Evolutionary conservation across 1,140 invertebrate genomes (phyloP).

Genomic region (Microplitis demolitor): DNA sequence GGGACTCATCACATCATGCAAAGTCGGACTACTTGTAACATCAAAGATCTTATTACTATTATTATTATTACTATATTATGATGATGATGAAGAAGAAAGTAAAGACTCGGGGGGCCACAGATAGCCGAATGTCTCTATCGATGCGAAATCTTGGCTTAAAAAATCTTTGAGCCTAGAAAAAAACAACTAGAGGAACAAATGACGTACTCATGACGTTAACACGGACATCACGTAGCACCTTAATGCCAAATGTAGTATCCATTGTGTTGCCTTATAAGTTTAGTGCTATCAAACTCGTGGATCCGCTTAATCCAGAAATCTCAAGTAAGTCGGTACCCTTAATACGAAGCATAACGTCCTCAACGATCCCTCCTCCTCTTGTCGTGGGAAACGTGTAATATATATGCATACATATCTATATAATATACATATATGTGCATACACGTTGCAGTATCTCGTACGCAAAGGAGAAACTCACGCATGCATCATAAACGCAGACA

Average conservation of each 20-base stretch:
- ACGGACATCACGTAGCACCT: slow-evolving; percentile 51
- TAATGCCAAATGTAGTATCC: slow-evolving; percentile 57
- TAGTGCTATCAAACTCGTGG: slow-evolving; percentile 49
- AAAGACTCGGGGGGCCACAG: too few relatives aligned
- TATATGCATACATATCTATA: slow-evolving; percentile 31
- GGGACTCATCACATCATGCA: neutral
- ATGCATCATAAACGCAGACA: neutral
- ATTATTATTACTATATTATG: too few relatives aligned
- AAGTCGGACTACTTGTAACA: too few relatives aligned
- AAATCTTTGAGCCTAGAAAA: neutral
- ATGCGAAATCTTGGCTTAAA: too few relatives aligned
- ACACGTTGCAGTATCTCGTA: neutral
- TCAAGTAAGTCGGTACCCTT: slow-evolving; percentile 26
- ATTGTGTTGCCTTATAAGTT: slow-evolving; percentile 58
- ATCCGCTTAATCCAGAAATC: slow-evolving; percentile 55
- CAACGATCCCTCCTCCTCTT: slow-evolving; percentile 16
- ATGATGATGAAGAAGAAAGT: too few relatives aligned
- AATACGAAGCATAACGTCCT: neutral
- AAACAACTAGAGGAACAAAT: neutral
- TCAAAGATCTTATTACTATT: too few relatives aligned
- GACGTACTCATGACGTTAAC: neutral
- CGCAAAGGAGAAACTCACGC: slow-evolving; percentile 27
- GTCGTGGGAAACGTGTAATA: slow-evolving; percentile 37
- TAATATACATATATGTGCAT: too few relatives aligned
- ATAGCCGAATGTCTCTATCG: too few relatives aligned